Base-by-base conservation (phyloP, 2,797 vertebrate species). In the Vireo griseus region DNA sequence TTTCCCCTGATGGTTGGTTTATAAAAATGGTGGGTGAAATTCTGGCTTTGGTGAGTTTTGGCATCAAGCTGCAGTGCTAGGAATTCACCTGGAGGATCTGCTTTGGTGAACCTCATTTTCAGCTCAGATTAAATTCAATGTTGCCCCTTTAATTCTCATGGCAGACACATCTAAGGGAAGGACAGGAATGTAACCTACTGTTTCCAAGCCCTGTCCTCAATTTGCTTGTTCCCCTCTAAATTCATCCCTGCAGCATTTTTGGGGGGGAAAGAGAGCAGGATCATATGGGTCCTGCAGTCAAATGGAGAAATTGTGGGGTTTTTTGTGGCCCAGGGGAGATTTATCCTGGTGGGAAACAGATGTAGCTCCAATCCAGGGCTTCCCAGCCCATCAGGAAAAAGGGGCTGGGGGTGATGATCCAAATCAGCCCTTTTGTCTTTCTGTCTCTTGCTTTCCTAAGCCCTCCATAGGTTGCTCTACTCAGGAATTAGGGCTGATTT, bases 251-350 rank as follows among this genome's bases (percentile, higher is more conserved):
- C 26, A 25, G 33, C 13, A 2, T 50, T n/a, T n/a, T n/a, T 51
- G 11, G 16, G 22, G 73, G 1, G 55, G 66, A 37, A 40, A 25
- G n/a, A n/a, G n/a, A n/a, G n/a, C n/a, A n/a, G 37, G 37, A 45
- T 58, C 55, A 35, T 42, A 4, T 17, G 65, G 25, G 4, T 40
- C 20, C 40, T 40, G 57, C 7, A 26, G 5, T 21, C 35, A 16
- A 4, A 17, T 2, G 16, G n/a, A 71, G 7, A 22, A 57, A 6
- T 22, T 31, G 2, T 1, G 1, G 1, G n/a, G 0, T 5, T 57
- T 11, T 35, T 3, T 22, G 17, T 9, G 26, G 61, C 45, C 9
- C 40, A 29, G 10, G 14, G 31, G 22, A 20, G 47, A 4, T 76
- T 55, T 52, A 3, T 57, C 51, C 55, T 2, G 33, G 14, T 66